phyloP scores from a whole-genome alignment of 2,888 invertebrate species.

The Acholoe squamosa region DNA sequence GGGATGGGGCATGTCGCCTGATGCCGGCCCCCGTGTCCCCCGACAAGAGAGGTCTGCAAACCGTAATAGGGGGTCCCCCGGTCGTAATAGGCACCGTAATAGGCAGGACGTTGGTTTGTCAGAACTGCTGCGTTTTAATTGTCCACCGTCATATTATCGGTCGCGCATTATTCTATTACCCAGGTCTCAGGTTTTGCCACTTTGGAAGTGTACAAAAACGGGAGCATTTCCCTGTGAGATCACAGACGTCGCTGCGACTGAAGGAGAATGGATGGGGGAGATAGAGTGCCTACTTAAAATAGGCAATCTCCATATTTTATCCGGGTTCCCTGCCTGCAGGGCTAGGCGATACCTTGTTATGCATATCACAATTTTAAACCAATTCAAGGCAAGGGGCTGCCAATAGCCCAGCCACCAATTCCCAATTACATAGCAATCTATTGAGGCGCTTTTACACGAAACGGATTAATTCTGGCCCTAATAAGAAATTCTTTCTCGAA shows the following conservation, averaged over 20 bases:
- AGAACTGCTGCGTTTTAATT: constrained; percentile 9
- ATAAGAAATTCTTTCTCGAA: constrained; percentile 39
- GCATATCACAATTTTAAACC: constrained; percentile 58
- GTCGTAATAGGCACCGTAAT: constrained; percentile 4
- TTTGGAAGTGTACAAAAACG: constrained; percentile 27
- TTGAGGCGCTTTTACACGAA: constrained; percentile 27
- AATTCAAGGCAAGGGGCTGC: constrained; percentile 37
- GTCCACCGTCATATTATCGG: constrained; percentile 32
- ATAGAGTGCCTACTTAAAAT: constrained; percentile 52
- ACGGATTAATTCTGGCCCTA: constrained; percentile 29
- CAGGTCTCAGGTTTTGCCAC: constrained; percentile 13
- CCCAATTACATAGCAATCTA: constrained; percentile 58
- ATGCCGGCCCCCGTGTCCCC: neutral
- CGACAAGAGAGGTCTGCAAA: neutral
- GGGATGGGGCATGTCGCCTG: neutral
- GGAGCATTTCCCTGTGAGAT: constrained; percentile 1
- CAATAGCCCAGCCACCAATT: neutral
- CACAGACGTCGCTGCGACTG: constrained; percentile 15
- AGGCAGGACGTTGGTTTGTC: neutral
- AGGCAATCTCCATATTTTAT: constrained; percentile 59
- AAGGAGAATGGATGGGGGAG: neutral
- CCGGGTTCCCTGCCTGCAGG: neutral
- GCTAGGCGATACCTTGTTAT: constrained; percentile 54
- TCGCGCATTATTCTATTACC: constrained; percentile 38
- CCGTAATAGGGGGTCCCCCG: neutral